These are phyloP conservation scores for Patella ulyssiponensis DNA, from an alignment of 2,888 invertebrate genomes.

Conservation along the genomic window DNA sequence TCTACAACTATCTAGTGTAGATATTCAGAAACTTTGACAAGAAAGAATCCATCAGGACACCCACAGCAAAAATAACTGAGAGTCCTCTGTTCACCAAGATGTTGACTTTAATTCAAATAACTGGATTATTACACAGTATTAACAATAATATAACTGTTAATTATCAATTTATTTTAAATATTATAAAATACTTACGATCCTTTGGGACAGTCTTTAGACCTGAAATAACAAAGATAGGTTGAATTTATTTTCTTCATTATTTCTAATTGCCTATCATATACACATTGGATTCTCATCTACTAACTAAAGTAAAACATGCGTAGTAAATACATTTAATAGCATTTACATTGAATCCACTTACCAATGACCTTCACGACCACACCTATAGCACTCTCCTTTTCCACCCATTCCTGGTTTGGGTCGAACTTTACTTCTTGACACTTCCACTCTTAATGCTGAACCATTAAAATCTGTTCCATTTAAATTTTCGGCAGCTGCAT, in stretches of 20 bases:
- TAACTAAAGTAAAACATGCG: no score
- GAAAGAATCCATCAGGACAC: not conserved
- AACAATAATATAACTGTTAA: no score
- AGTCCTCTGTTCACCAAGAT: no score
- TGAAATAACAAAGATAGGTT: conserved; percentile 3
- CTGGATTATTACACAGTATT: no score
- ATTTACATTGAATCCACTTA: conserved; percentile 65
- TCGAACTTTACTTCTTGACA: conserved; percentile 90
- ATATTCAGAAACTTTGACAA: not conserved
- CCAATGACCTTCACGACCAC: conserved; percentile 94
- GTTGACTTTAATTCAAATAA: no score
- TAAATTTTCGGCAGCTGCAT: conserved; percentile 91
- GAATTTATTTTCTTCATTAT: not conserved
- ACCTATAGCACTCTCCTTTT: conserved; percentile 85
- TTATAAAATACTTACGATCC: conserved; percentile 27
- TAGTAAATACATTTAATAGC: no score
- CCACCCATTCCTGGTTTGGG: conserved; percentile 97
- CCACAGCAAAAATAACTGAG: not conserved
- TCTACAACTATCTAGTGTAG: not conserved
- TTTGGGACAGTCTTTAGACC: conserved; percentile 92
- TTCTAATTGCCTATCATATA: not conserved
- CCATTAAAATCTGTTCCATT: conserved; percentile 94
- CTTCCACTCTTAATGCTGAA: conserved; percentile 92
- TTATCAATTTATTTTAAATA: no score
- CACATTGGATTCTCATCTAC: not conserved